Base-by-base conservation (phyloP, 2,113 vertebrate species). In the Neoarius graeffei region DNA sequence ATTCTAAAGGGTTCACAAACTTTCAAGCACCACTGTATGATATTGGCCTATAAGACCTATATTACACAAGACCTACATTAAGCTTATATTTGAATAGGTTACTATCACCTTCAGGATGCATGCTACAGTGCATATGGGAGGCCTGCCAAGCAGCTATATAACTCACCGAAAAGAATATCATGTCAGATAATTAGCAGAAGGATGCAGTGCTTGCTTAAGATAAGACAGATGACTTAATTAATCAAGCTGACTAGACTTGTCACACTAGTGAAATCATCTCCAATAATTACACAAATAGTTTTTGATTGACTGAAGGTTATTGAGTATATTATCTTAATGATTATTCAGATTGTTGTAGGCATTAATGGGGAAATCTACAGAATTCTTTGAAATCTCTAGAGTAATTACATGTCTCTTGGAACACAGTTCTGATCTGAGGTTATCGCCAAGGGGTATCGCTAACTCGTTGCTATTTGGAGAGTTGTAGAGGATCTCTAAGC, bases 161-260 rank as follows among this genome's bases (percentile, higher is more conserved):
- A 88, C 87, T 91, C 84, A 86, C 71, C 84, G 62, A 83, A 89
- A 59, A n/a, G 84, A 69, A 86, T 85, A 88, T 64, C 87, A 60
- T 59, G 83, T 77, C 23, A 67, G 74, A 88, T 77, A 77, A 87
- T 88, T 86, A 74, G 84, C 82, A 69, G 82, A 59, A 86, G 66
- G 81, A 89, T 77, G 86, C 85, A 83, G 59, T 85, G 25, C 67
- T 86, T 89, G 71, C 77, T 88, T 62, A 56, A 81, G 74, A 87
- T 85, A 48, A 81, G 67, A 87, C 83, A 71, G 84, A 77, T 83
- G 14, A 54, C 74, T 81, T 25, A 35, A 87, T 87, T 87, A 84
- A 57, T 80, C 64, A 67, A 30, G n/a, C 20, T 81, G n/a, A 64
- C 27, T 77, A 52, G 52, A 52, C 74, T n/a, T 71, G 54, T 42